Evolutionary conservation across 2,888 invertebrate genomes (phyloP), one percentile per base, ranked within the genome.

Genomic region (Autographa gamma): DNA sequence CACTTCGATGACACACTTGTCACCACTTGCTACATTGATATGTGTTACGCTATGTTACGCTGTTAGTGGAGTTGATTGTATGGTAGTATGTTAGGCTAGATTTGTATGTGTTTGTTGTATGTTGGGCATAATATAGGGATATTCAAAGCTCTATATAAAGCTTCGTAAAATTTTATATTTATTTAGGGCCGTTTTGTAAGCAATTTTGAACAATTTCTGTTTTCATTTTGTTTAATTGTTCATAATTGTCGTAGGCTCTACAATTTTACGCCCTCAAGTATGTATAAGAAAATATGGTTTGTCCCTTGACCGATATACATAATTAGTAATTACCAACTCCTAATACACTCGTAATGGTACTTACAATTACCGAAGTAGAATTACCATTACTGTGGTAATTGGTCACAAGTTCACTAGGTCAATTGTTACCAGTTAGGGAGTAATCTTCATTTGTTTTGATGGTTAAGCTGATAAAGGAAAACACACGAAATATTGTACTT

Each of bases 321-420:
- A 38, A 25, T 25, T 25, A 25, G 72, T 71, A 76, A 81, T 82
- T 76, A 82, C 65, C 69, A 43, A n/a, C 11, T 31, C 66, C 69
- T 71, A 76, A 72, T 60, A 67, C 9, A 74, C 19, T 60, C 31
- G n/a, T 63, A 54, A 80, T 32, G 43, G 66, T 79, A 76, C 75
- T 82, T 71, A 76, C 70, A 76, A 79, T 84, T 73, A 79, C 70
- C 74, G 25, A 68, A 73, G 58, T 52, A 34, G 16, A 63, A 31
- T 63, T 68, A 66, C 34, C 48, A n/a, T 16, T 43, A 63, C 43
- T 1, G 41, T 52, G 63, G 56, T 56, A 58, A 66, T 56, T 56
- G 54, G 54, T 56, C 16, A 34, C 0, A 31, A 38, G 76, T 75
- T 76, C 71, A 80, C 48, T 80, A 7, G 77, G 80, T 66, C 72